Percentiles rank a stretch among this genome's conserved stretches.
These are phyloP conservation scores for Macroglossus sobrinus DNA, from an alignment of 2,113 vertebrate species.

Conservation along the genomic window DNA sequence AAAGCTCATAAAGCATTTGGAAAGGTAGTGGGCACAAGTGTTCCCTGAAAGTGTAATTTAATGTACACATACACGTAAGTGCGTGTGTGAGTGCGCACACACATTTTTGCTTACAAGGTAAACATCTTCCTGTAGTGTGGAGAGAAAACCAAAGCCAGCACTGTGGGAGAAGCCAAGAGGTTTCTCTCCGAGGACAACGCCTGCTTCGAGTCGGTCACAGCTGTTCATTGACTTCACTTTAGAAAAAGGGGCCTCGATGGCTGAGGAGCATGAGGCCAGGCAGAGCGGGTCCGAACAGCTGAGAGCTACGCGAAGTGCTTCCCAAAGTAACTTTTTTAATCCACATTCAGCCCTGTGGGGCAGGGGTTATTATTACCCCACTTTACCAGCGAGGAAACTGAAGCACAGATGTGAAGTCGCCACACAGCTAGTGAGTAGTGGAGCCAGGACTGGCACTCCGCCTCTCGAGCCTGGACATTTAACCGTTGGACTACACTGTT, in stretches of 20 bases:
- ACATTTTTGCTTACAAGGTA: neutral
- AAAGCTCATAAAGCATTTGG: neutral
- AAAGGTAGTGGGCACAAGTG: neutral
- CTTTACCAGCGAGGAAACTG: neutral
- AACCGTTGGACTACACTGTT: neutral
- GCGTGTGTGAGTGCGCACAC: accelerated
- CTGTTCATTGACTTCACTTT: neutral
- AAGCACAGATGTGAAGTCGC: neutral
- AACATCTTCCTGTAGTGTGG: neutral
- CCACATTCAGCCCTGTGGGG: neutral
- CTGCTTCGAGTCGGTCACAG: neutral
- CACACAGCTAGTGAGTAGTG: neutral
- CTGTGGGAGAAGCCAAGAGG: neutral
- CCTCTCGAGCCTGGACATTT: neutral
- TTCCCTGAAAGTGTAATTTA: neutral
- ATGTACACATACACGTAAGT: neutral
- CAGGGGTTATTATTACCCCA: too few species aligned
- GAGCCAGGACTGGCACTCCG: neutral
- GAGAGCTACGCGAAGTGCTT: neutral
- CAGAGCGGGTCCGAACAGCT: neutral
- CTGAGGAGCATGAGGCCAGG: neutral
- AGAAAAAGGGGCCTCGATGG: neutral
- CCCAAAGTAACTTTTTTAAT: neutral
- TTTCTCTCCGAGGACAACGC: neutral
- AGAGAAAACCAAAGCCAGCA: neutral